Base-by-base conservation (phyloP, 2,113 vertebrate species). In the Struthidea cinerea region DNA sequence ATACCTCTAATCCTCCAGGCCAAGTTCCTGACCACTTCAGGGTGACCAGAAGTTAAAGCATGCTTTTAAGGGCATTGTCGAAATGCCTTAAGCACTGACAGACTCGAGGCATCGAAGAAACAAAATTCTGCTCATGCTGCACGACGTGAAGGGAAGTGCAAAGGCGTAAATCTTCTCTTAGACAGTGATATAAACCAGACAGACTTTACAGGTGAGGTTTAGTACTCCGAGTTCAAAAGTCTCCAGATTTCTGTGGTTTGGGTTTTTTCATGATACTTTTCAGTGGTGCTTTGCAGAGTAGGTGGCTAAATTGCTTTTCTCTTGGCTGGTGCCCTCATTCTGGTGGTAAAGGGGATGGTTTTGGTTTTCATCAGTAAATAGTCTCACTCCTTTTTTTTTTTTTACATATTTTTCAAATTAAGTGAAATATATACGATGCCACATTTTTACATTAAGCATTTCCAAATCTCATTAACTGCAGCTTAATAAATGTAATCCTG, bases 391-490 rank as follows among this genome's bases (percentile, higher is more conserved):
- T 24, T 85, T 81, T 64, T 24, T 85, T 81, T 64, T 63, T 35
- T 37, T 91, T 79, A 69, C 5, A 10, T 64, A 46, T 69, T 78
- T 77, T 90, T 95, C 56, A 87, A 59, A 81, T 93, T 56, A 84
- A 94, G 57, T 35, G 52, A 59, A 90, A 75, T 47, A 53, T 60
- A 74, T 84, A 90, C 50, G 73, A 81, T 50, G 71, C 18, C 46
- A 59, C 39, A 41, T 35, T 52, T 61, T 77, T 73, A 90, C 17
- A 91, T 90, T 91, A 90, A 81, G 63, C 55, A 78, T 33, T 95
- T 88, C 22, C 74, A 95, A 80, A 96, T 91, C 68, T 59, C 68
- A 89, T 91, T 94, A 90, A 64, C 42, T 91, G 18, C 63, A 74
- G 57, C 27, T 85, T 53, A 95, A 68, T 89, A 91, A 88, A 53